Conservation (phyloP, 2,888 invertebrate species). For the Amblyjoppa proteus region DNA sequence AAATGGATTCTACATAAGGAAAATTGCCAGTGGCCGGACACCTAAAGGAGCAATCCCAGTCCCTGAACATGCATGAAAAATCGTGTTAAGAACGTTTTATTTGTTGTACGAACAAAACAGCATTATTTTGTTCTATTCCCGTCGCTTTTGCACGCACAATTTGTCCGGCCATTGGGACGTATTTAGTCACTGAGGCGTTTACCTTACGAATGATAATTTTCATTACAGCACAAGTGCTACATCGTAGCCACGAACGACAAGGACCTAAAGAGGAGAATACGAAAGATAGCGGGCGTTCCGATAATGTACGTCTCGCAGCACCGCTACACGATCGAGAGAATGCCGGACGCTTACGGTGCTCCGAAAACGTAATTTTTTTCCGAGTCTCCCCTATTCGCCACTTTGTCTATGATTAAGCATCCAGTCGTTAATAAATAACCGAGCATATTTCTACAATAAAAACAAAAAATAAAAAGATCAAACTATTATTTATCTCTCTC, state of each 20-base stretch:
- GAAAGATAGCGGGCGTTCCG: slow-evolving; percentile 99
- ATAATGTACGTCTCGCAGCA: slow-evolving; percentile 98
- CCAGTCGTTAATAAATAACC: slow-evolving; percentile 31
- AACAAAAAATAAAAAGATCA: neutral
- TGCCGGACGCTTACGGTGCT: slow-evolving; percentile 99
- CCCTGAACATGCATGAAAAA: too few relatives aligned
- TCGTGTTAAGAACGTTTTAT: too few relatives aligned
- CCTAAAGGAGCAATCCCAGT: too few relatives aligned
- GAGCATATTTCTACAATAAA: slow-evolving; percentile 12
- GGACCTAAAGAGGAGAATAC: slow-evolving; percentile 96
- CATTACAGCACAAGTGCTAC: slow-evolving; percentile 97
- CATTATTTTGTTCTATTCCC: neutral
- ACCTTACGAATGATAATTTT: slow-evolving; percentile 18
- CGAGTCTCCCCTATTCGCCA: neutral
- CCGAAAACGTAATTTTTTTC: slow-evolving; percentile 87
- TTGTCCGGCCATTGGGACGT: too few relatives aligned
- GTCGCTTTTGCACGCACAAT: too few relatives aligned
- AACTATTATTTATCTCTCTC: slow-evolving; percentile 16
- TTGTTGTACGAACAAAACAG: too few relatives aligned
- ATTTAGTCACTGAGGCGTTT: too few relatives aligned
- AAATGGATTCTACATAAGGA: neutral
- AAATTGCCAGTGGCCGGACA: too few relatives aligned
- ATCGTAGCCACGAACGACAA: slow-evolving; percentile 99
- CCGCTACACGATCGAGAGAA: slow-evolving; percentile 97
- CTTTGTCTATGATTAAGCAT: slow-evolving; percentile 23